A percentile compares a stretch with the other conserved stretches of the same genome.
Evolutionary conservation across 2,113 vertebrate species (phyloP).

Genomic region (Notarius quadriscutis): DNA sequence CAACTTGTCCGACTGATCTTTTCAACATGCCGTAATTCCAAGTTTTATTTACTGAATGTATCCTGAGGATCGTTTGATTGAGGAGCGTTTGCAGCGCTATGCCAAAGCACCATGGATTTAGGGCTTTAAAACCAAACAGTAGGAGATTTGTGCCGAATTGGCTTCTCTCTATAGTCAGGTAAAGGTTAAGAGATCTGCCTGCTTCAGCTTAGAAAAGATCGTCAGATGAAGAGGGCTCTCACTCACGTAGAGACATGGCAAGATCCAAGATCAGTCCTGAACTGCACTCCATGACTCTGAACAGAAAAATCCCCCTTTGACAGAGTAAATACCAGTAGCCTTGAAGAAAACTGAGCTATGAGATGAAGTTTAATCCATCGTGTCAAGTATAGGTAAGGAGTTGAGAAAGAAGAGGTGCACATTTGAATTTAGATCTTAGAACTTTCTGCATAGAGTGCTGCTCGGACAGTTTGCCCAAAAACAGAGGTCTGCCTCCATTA

Average conservation of each 20-base stretch:
- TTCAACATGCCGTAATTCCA: background rate
- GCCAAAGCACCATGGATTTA: background rate
- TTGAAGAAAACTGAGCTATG: background rate
- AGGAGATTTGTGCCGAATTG: conserved; percentile 10
- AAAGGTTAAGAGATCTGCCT: background rate
- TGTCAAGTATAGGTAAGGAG: background rate
- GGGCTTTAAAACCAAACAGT: background rate
- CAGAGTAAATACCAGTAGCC: conserved; percentile 9
- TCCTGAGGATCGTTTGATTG: background rate
- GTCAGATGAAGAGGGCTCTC: background rate
- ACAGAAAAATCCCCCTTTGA: conserved; percentile 9
- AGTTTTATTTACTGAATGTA: background rate
- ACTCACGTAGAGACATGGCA: background rate
- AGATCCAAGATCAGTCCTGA: conserved; percentile 9
- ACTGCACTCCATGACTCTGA: background rate
- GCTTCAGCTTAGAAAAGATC: background rate
- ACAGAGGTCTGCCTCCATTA: background rate
- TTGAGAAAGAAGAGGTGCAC: background rate
- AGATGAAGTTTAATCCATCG: background rate
- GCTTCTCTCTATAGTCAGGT: background rate
- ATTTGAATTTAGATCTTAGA: background rate
- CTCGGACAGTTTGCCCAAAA: background rate
- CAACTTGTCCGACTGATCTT: background rate
- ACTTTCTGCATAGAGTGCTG: background rate
- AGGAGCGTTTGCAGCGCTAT: background rate